Evolutionary conservation across 2,797 vertebrate genomes (phyloP).

Genomic region (Amazona ochrocephala): DNA sequence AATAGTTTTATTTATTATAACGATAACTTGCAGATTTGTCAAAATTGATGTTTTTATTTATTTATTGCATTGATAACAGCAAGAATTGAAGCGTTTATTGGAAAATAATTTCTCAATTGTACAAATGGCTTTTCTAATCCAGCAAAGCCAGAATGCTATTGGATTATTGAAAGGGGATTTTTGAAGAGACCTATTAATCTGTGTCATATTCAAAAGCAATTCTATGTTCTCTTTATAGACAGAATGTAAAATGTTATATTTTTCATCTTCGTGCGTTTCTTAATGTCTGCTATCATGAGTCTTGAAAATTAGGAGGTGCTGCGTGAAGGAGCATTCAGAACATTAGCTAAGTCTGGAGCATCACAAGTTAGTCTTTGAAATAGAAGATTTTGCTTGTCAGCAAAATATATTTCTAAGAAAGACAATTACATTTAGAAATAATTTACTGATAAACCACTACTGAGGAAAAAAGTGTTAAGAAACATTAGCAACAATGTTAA

Average conservation of each 20-base stretch:
- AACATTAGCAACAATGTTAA: not conserved
- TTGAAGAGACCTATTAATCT: conserved; percentile 17
- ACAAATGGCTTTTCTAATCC: conserved; percentile 28
- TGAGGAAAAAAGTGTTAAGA: not conserved
- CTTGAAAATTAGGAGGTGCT: conserved; percentile 21
- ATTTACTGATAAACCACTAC: not conserved
- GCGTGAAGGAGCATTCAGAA: not conserved
- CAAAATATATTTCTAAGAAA: not conserved
- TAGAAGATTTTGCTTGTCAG: not conserved
- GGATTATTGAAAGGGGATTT: conserved; percentile 54
- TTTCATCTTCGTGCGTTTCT: conserved; percentile 38
- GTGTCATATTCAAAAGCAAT: conserved; percentile 39
- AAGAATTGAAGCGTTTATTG: conserved; percentile 29
- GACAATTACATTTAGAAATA: not conserved
- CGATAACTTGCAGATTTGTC: conserved; percentile 5
- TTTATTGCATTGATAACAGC: not conserved
- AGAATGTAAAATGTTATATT: conserved; percentile 23
- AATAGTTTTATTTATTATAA: conserved; percentile 11
- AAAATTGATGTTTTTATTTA: not conserved
- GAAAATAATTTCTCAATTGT: conserved; percentile 21
- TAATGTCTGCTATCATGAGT: not conserved
- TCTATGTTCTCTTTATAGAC: not conserved
- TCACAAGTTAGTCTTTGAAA: not conserved
- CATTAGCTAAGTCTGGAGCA: not conserved
- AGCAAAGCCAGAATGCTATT: conserved; percentile 12